A percentile compares a stretch with the other conserved stretches of the same genome.
Conservation (phyloP, 2,797 vertebrate genomes). For the Morus bassanus region DNA sequence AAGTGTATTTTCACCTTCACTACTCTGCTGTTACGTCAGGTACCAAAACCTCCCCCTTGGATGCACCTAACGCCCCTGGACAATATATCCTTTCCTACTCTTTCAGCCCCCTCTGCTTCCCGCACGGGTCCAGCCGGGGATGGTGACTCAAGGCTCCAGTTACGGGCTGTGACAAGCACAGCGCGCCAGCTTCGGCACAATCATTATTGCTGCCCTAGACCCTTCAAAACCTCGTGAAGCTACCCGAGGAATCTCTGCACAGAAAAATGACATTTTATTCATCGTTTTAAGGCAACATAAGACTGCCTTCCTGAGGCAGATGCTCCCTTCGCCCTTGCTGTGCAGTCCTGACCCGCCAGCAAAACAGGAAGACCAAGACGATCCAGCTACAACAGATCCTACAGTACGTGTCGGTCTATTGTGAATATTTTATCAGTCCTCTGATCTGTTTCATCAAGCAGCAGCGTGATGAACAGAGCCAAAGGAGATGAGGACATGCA, state of each 20-base stretch:
- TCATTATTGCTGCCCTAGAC: neutral
- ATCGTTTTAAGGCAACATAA: neutral
- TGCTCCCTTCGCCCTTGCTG: neutral
- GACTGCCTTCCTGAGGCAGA: neutral
- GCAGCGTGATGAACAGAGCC: neutral
- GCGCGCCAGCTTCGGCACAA: neutral
- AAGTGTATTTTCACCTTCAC: neutral
- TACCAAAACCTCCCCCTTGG: neutral
- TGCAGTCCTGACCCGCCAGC: neutral
- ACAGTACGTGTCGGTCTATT: neutral
- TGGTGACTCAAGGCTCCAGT: accelerated
- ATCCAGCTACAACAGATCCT: neutral
- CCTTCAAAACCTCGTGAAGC: neutral
- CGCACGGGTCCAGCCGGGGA: accelerated
- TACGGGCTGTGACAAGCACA: accelerated
- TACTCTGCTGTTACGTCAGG: neutral
- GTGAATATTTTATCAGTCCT: neutral
- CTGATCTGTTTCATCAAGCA: neutral
- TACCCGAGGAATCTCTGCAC: neutral
- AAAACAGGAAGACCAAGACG: neutral
- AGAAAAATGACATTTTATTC: neutral
- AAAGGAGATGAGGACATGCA: neutral
- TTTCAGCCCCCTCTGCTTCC: neutral
- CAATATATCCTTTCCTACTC: accelerated
- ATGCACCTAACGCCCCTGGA: neutral